Base-by-base conservation (phyloP, 2,888 invertebrate genomes). In the Hydrotaea diabolus region DNA sequence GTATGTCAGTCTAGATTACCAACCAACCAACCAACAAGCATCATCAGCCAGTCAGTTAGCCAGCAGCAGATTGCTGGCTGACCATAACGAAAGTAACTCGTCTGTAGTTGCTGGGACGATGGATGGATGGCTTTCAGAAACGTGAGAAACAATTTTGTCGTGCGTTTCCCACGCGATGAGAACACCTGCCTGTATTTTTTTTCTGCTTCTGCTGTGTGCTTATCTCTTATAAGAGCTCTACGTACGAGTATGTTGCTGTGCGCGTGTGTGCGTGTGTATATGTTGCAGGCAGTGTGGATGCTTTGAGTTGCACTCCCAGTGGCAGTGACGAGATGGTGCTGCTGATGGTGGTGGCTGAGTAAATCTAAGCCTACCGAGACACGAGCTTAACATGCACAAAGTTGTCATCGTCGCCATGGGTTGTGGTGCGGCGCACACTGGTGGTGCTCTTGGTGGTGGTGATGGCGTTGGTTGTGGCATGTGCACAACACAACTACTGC, bases 101-200 rank as follows among this genome's bases (percentile, higher is more conserved):
- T 78, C 66, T 79, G 79, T 59, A 26, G 23, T 59, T 26, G 59
- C 26, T 59, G 55, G 39, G n/a, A n/a, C n/a, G n/a, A 66, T 9
- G 66, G 66, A 43, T 62, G 62, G 89, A 90, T 66, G 76, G 17
- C 90, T 91, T 91, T 90, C 88, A 87, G 87, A 90, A 92, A 91
- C 92, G 92, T 92, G 92, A 91, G 92, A 92, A 92, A 91, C 90
- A 90, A 92, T 91, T 91, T 92, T 92, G 92, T 92, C 92, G 92
- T 92, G 92, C 92, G 92, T 92, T 92, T 92, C 92, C 92, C 92
- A 92, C 92, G 92, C 92, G 92, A 92, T 90, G 91, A 89, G 92
- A 92, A 92, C 92, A 92, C 92, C 92, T 92, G 92, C 92, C 91
- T 87, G 73, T 87, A 86, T 87, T 88, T 87, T 87, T 85, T 49